A percentile compares a stretch with the other conserved stretches of the same genome.
Conservation (phyloP, 2,797 vertebrate genomes). For the Sebastes trivittatus region DNA sequence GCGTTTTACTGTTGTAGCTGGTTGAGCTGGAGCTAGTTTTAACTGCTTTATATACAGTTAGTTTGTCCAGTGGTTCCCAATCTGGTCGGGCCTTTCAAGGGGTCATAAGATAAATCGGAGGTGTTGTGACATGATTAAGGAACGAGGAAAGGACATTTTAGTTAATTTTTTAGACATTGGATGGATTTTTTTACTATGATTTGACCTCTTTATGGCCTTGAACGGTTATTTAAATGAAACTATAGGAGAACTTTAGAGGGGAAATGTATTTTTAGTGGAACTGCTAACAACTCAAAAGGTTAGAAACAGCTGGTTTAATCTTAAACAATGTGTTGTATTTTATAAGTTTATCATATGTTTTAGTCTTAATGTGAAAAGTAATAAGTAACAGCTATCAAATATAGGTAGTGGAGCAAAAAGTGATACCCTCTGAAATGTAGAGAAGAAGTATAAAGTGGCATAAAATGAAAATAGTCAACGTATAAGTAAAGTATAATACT, state of each 20-base stretch:
- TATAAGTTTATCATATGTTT: too few relatives aligned
- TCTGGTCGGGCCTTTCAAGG: too few relatives aligned
- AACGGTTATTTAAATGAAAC: not conserved
- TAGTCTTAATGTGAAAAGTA: not conserved
- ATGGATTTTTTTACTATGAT: not conserved
- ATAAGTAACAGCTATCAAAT: not conserved
- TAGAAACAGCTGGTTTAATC: not conserved
- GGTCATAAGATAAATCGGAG: too few relatives aligned
- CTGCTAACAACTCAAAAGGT: not conserved
- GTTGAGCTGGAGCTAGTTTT: too few relatives aligned
- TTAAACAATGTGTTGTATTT: too few relatives aligned
- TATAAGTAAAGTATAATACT: too few relatives aligned
- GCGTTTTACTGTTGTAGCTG: too few relatives aligned
- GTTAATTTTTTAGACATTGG: fast-evolving
- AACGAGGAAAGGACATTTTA: fast-evolving
- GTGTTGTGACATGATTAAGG: not conserved
- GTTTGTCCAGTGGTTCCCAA: too few relatives aligned
- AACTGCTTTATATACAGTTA: too few relatives aligned
- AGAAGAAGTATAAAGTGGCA: not conserved
- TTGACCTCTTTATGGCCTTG: not conserved
- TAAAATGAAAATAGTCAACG: not conserved
- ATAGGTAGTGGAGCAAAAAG: not conserved
- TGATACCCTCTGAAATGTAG: not conserved
- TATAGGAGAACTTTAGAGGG: not conserved
- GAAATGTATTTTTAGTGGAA: too few relatives aligned